These are phyloP conservation scores for Antedon mediterranea DNA, from an alignment of 53 echinoderm and acorn worm species.

Conservation along the genomic window DNA sequence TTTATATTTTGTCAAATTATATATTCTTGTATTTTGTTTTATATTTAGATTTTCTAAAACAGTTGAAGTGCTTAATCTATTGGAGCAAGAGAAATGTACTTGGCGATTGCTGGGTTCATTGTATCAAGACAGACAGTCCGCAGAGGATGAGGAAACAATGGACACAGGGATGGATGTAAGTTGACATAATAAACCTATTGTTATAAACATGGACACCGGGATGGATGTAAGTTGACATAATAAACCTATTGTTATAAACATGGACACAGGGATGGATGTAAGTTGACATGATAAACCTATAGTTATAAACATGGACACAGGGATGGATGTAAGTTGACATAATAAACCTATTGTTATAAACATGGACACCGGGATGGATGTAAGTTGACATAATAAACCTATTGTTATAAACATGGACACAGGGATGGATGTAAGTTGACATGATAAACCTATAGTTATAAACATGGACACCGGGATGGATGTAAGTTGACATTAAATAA, in stretches of 20 bases:
- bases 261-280: slow-evolving; percentile 22
- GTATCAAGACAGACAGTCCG: slow-evolving; percentile 63
- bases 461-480: slow-evolving; percentile 12
- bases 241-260: too few species aligned
- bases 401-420: too few species aligned
- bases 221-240: slow-evolving; percentile 17
- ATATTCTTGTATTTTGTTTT: background rate
- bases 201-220: slow-evolving; percentile 11
- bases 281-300: background rate
- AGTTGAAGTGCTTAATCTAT: slow-evolving; percentile 47
- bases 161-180: slow-evolving; percentile 19
- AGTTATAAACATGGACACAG: slow-evolving; percentile 13
- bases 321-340: slow-evolving; percentile 16
- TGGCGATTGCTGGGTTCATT: slow-evolving; percentile 88
- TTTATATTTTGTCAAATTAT: too few species aligned
- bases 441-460: too few species aligned
- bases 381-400: too few species aligned
- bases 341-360: too few species aligned
- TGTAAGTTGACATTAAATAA: too few species aligned
- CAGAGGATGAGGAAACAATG: slow-evolving; percentile 34
- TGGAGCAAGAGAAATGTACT: slow-evolving; percentile 77
- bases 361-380: slow-evolving; percentile 15
- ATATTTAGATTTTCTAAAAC: slow-evolving; percentile 66
- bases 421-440: too few species aligned
- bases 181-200: too few species aligned